phyloP scores from a whole-genome alignment of 2,888 invertebrate genomes.

The Endotricha flammealis region DNA sequence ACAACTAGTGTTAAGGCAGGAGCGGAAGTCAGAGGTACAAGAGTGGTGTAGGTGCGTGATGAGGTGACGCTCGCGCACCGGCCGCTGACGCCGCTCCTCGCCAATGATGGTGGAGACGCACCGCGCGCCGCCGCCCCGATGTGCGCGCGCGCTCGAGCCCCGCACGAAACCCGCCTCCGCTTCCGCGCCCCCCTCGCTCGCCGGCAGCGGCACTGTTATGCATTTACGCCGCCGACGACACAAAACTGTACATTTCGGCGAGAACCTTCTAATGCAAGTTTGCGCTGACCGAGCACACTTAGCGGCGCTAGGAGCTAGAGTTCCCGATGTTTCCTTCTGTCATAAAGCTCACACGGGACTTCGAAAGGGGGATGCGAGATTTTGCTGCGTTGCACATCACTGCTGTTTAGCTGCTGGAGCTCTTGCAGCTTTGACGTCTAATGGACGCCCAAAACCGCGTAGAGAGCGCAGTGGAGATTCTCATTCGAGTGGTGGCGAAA shows the following conservation, averaged over 20 bases:
- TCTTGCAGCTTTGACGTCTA: constrained; percentile 55
- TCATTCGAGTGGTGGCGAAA: constrained; percentile 70
- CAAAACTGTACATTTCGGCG: constrained; percentile 88
- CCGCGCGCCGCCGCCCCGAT: constrained; percentile 67
- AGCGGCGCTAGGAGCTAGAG: constrained; percentile 67
- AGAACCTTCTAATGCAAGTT: constrained; percentile 85
- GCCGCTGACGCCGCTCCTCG: constrained; percentile 71
- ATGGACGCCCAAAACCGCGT: constrained; percentile 54
- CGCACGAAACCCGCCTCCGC: constrained; percentile 72
- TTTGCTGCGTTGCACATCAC: constrained; percentile 72
- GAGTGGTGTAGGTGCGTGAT: constrained; percentile 45
- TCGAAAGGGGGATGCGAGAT: constrained; percentile 61
- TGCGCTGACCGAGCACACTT: constrained; percentile 82
- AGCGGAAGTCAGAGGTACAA: constrained; percentile 28
- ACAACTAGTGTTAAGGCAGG: constrained; percentile 29
- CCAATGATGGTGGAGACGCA: constrained; percentile 77
- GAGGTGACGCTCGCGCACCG: constrained; percentile 72
- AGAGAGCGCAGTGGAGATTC: constrained; percentile 67
- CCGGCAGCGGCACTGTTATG: constrained; percentile 71
- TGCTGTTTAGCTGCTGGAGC: constrained; percentile 69
- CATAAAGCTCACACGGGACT: constrained; percentile 67
- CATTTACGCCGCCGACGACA: constrained; percentile 84
- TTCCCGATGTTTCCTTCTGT: constrained; percentile 71
- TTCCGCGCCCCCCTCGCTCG: constrained; percentile 77
- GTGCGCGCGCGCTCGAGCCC: constrained; percentile 65